Evolutionary conservation across 1,140 invertebrate genomes (phyloP), one percentile per base, ranked within the genome.

Genomic region (Holcopasites calliopsidis): DNA sequence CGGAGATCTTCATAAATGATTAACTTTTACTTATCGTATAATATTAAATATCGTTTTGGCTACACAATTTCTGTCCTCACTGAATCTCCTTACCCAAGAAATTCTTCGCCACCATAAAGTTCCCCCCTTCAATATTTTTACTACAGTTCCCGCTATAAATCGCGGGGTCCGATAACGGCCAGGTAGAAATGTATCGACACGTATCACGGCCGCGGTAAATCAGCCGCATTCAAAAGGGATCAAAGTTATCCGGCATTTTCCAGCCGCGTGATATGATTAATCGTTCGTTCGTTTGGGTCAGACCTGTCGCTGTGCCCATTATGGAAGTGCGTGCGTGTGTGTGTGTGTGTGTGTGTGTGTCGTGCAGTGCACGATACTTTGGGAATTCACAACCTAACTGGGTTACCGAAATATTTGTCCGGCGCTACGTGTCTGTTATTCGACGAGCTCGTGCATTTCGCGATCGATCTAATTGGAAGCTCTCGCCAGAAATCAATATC

Each of bases 321-420:
- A 81, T 81, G 79, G 64, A 79, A 81, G 76, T 76, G 52, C 38
- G 42, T n/a, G n/a, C n/a, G n/a, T n/a, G n/a, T n/a, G n/a, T n/a
- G n/a, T n/a, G n/a, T n/a, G n/a, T n/a, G n/a, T n/a, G n/a, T n/a
- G n/a, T n/a, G n/a, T n/a, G n/a, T n/a, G 62, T 28, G 35, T 79
- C 50, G 60, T n/a, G 47, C n/a, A 38, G 42, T 31, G 31, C 10
- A 21, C 47, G 35, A 61, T 80, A 69, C 62, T 80, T 80, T 75
- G 57, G 31, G 35, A 38, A 38, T n/a, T n/a, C n/a, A n/a, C n/a
- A n/a, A n/a, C n/a, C n/a, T n/a, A n/a, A n/a, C n/a, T n/a, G n/a
- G n/a, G n/a, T n/a, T n/a, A n/a, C n/a, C n/a, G n/a, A n/a, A 57
- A 57, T 31, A 31, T 57, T 57, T 31, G 8, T 21, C 54, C 3